Percentiles rank a stretch among this genome's conserved stretches.
These are phyloP conservation scores for Apodemia hepburni DNA, from an alignment of 2,888 invertebrate genomes.

Conservation along the genomic window DNA sequence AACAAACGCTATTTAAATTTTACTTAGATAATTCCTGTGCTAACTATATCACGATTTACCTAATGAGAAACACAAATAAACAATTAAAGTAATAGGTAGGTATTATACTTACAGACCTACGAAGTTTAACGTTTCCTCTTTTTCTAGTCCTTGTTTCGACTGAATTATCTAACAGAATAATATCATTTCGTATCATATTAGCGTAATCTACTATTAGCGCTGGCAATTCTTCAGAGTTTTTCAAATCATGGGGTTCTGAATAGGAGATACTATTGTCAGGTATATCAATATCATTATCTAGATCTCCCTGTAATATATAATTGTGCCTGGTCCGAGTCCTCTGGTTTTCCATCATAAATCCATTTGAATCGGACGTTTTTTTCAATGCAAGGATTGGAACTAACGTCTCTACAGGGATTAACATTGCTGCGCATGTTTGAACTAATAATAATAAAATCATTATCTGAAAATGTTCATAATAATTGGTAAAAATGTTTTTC, in stretches of 20 bases:
- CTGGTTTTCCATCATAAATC: slow-evolving; percentile 53
- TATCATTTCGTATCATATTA: slow-evolving; percentile 65
- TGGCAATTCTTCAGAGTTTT: slow-evolving; percentile 53
- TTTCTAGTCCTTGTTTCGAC: slow-evolving; percentile 65
- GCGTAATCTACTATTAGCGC: slow-evolving; percentile 63
- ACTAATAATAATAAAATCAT: slow-evolving; percentile 40
- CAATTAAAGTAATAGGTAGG: not conserved
- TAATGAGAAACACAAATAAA: too few species aligned
- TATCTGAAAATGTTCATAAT: slow-evolving; percentile 43
- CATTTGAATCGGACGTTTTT: slow-evolving; percentile 46
- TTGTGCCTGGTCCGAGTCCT: slow-evolving; percentile 55
- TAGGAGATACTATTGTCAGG: slow-evolving; percentile 45
- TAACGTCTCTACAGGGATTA: slow-evolving; percentile 47
- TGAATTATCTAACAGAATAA: slow-evolving; percentile 63
- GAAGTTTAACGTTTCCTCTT: slow-evolving; percentile 58
- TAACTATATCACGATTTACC: not conserved
- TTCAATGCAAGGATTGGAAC: slow-evolving; percentile 50
- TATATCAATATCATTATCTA: slow-evolving; percentile 45
- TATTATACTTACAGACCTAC: slow-evolving; percentile 47
- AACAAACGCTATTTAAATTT: too few species aligned
- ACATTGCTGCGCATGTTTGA: slow-evolving; percentile 44
- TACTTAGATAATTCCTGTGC: too few species aligned
- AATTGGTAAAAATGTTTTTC: too few species aligned
- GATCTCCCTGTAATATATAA: slow-evolving; percentile 48
- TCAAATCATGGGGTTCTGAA: slow-evolving; percentile 41